Evolutionary conservation across 1,140 invertebrate genomes (phyloP), one percentile per base, ranked within the genome.

Genomic region (Leptinotarsa defecta): DNA sequence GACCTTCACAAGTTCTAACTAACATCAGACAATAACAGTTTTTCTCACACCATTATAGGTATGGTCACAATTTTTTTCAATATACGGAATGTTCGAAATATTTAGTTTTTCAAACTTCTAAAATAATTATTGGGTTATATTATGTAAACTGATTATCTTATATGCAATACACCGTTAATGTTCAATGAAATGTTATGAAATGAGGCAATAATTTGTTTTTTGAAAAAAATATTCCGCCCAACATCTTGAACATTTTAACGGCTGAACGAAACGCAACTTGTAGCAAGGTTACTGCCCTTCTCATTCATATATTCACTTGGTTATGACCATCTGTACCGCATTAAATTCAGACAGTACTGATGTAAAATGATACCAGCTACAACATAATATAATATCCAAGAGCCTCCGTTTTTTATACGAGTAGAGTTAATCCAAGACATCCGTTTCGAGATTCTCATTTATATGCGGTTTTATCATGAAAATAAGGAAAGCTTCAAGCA

Each of bases 261-360:
- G 17, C 52, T 57, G 52, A 57, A 57, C 15, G 52, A n/a, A 57
- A 57, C 15, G 52, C 17, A 57, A 57, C 52, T 17, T 57, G 15
- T 57, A 57, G 15, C 34, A 43, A 57, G 52, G 52, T 57, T 57
- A 57, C 17, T 57, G 52, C 52, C 52, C 17, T 57, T 57, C n/a
- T 57, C 52, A 57, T 57, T 57, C 52, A 57, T 57, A 57, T 57
- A 57, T 57, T 57, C n/a, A 57, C 52, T 57, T 57, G 52, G 52
- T 17, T 57, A 57, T 57, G 52, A 57, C 52, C 52, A 57, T 57
- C 52, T 57, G 52, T 57, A 57, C 15, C 52, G n/a, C 52, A 57
- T 57, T 57, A 57, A 57, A 57, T 57, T 57, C 52, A 57, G 4
- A 57, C 17, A 57, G 15, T 57, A 57, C 52, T 57, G 15, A 19